Base-by-base conservation (phyloP, 2,888 invertebrate species). In the Drosophila melanosoma region DNA sequence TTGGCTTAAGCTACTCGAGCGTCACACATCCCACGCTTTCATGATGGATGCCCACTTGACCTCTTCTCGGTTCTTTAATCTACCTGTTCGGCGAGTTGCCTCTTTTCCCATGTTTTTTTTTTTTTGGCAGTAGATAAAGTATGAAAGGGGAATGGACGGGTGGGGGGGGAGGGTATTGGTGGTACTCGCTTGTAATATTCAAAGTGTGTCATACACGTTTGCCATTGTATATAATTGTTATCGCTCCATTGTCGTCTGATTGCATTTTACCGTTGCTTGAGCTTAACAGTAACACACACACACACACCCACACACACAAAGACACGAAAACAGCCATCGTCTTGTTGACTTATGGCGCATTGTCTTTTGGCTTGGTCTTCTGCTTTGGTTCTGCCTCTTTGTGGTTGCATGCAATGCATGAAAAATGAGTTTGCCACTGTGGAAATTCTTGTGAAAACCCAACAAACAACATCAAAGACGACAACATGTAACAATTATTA, bases 401-500 rank as follows among this genome's bases (percentile, higher is more conserved):
- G 42, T 32, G 45, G 49, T 45, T 70, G 67, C 76, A 65, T 74
- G 81, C 67, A 67, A n/a, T 52, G 80, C 80, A 80, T 80, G 51
- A 32, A 61, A 64, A 80, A 80, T 80, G 69, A 80, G 77, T 8
- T 60, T 64, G 58, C 66, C 54, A 59, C 53, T 67, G 51, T 77
- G 75, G 75, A 79, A 79, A 79, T 80, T 80, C 80, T 80, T 77
- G 80, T 74, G 81, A 80, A 74, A 76, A 33, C 8, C n/a, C 40
- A 53, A 32, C 53, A 59, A 15, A 15, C 6, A 57, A 48, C 53
- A 56, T 32, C 60, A 45, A 35, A 62, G 42, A 59, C 40, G 32
- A 36, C 64, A 45, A 38, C 35, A 45, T 26, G 26, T 48, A 54
- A 35, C 35, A 38, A 45, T 49, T 60, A 58, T 63, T 59, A 72